Evolutionary conservation across 2,113 vertebrate genomes (phyloP), one percentile per base, ranked within the genome.

Genomic region (Semnornis frantzii): DNA sequence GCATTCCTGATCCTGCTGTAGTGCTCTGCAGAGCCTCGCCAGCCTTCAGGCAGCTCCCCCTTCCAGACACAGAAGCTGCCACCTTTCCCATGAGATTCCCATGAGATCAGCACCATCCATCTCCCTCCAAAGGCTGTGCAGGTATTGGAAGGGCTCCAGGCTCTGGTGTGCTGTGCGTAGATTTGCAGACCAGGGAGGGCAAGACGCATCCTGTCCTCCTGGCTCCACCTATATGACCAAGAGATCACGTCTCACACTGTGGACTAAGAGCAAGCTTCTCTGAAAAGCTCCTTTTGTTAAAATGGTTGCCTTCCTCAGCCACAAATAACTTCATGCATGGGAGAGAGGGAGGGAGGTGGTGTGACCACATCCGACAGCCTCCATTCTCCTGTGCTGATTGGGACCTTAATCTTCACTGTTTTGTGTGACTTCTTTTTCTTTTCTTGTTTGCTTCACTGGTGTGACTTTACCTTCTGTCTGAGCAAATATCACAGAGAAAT

Each of bases 391-490:
- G 33, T 46, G 42, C 58, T 69, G 58, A 68, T 4, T 63, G 48
- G 71, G 65, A 66, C 75, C 66, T 93, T 88, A 82, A 55, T 94
- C 84, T 80, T 90, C 94, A 33, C 59, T 83, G 75, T 72, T 93
- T 88, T 93, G 68, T 90, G 82, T 89, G 58, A 88, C 91, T 97
- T 94, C 86, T 76, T 95, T 91, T 92, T 94, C 55, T 46, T 86
- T 90, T 60, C 72, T 94, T 94, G 55, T 96, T 97, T 93, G 93
- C 82, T 95, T 94, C 65, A 0, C 52, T 89, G 87, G 77, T 85
- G 91, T 95, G 85, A 65, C 93, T 97, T 96, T 94, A 70, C 91
- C 70, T 92, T 92, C 12, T 89, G 89, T 96, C 87, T 96, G 66
- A 96, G 58, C 71, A 96, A 97, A 96, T 92, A 91, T 79, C 89